Conservation (phyloP, 2,797 vertebrate species). For the Peromyscus eremicus region DNA sequence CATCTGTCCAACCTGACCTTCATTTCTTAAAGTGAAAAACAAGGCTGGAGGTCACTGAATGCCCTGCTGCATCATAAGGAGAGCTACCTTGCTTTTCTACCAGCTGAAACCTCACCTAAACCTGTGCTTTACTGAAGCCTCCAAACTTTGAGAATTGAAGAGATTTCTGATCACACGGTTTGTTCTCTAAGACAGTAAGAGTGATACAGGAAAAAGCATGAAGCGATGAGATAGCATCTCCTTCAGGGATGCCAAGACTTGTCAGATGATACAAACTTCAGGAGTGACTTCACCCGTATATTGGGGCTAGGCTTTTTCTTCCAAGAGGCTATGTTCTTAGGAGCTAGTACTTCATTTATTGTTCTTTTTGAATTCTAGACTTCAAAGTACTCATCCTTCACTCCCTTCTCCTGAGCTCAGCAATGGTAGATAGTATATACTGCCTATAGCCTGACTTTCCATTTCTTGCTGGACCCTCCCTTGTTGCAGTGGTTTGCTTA, state of each 20-base stretch:
- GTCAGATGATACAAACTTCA: background rate
- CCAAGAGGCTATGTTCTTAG: background rate
- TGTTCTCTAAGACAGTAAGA: background rate
- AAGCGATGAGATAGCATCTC: background rate
- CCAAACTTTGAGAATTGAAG: background rate
- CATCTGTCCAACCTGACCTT: background rate
- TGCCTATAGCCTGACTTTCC: background rate
- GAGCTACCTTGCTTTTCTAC: background rate
- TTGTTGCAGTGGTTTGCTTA: too few relatives aligned
- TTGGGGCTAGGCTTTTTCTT: background rate
- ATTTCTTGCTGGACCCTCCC: rapidly evolving
- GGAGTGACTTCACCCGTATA: rapidly evolving
- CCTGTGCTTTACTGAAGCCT: too few relatives aligned
- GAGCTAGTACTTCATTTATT: background rate
- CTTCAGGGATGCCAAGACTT: too few relatives aligned
- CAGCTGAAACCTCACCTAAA: background rate
- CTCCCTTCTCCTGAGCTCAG: background rate
- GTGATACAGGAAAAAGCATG: too few relatives aligned
- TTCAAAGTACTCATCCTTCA: background rate
- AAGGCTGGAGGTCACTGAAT: background rate
- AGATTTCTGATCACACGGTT: background rate
- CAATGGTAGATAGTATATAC: background rate
- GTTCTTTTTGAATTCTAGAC: background rate
- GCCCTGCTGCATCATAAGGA: background rate
- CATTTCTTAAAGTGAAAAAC: background rate